phyloP scores from a whole-genome alignment of 2,888 invertebrate species.

The Spodoptera exigua region DNA sequence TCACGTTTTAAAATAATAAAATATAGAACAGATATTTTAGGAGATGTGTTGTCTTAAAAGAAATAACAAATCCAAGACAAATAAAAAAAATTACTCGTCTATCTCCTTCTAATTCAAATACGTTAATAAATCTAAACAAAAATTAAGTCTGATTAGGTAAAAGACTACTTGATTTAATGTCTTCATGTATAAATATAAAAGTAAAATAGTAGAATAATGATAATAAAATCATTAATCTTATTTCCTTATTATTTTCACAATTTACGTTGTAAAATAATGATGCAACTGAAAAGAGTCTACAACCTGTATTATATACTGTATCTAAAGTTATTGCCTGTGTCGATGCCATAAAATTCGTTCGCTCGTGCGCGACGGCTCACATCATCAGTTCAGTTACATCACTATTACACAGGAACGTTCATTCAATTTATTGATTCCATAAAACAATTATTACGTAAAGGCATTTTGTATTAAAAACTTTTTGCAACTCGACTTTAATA shows the following conservation, averaged over 20 bases:
- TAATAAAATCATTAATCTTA: too few relatives aligned
- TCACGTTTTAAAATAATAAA: slow-evolving; percentile 2
- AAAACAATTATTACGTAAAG: slow-evolving; percentile 49
- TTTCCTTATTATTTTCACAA: too few relatives aligned
- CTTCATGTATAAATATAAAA: too few relatives aligned
- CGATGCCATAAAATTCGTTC: slow-evolving; percentile 38
- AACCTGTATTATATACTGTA: not conserved
- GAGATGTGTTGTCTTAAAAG: too few relatives aligned
- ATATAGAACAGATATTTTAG: too few relatives aligned
- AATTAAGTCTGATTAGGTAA: too few relatives aligned
- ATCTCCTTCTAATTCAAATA: too few relatives aligned
- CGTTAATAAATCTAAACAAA: too few relatives aligned
- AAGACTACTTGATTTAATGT: too few relatives aligned
- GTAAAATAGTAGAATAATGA: too few relatives aligned
- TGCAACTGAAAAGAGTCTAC: not conserved
- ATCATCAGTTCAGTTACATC: slow-evolving; percentile 41
- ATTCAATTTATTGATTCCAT: slow-evolving; percentile 59
- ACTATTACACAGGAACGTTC: slow-evolving; percentile 40
- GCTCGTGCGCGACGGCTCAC: slow-evolving; percentile 31
- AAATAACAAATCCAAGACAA: too few relatives aligned
- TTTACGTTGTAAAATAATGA: not conserved
- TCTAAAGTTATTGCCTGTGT: slow-evolving; percentile 29
- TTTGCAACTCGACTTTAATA: slow-evolving; percentile 25
- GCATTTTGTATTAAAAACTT: slow-evolving; percentile 20
- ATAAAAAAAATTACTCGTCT: too few relatives aligned